Percentiles rank a stretch among this genome's conserved stretches.
Evolutionary conservation across 1,140 invertebrate genomes (phyloP).

Genomic region (Philaenus spumarius): DNA sequence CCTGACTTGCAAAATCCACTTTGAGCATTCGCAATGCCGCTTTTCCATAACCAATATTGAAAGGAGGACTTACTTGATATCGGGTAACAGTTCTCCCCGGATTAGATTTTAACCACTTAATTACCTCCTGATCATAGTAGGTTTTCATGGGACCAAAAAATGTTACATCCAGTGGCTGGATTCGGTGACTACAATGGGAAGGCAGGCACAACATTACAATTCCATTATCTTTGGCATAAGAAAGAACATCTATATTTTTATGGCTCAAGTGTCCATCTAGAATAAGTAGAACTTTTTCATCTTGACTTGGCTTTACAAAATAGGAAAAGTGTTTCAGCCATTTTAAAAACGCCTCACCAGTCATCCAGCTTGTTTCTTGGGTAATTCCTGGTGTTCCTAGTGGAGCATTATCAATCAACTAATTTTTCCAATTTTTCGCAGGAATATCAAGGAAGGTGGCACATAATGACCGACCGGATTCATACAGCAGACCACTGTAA

Average conservation of each 20-base stretch:
- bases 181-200: conserved; percentile 31
- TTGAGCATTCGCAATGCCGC: conserved; percentile 29
- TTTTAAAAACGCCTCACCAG: conserved; percentile 23
- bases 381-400: conserved; percentile 31
- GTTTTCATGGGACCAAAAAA: conserved; percentile 28
- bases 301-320: conserved; percentile 23
- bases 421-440: conserved; percentile 32
- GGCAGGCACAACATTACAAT: conserved; percentile 33
- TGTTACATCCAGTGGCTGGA: conserved; percentile 34
- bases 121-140: conserved; percentile 28
- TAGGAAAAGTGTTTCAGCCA: conserved; percentile 25
- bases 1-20: conserved; percentile 33
- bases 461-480: conserved; percentile 38
- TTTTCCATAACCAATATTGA: conserved; percentile 29
- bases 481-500: conserved; percentile 33
- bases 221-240: conserved; percentile 26
- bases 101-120: conserved; percentile 38
- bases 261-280: conserved; percentile 35
- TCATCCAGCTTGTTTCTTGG: conserved; percentile 38
- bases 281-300: conserved; percentile 36
- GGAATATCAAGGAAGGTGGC: conserved; percentile 42
- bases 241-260: conserved; percentile 35
- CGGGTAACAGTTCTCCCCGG: conserved; percentile 29
- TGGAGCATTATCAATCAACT: conserved; percentile 19
- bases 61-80: conserved; percentile 30